Conservation (phyloP, 2,113 vertebrate genomes). For the Ciconia maguari region DNA sequence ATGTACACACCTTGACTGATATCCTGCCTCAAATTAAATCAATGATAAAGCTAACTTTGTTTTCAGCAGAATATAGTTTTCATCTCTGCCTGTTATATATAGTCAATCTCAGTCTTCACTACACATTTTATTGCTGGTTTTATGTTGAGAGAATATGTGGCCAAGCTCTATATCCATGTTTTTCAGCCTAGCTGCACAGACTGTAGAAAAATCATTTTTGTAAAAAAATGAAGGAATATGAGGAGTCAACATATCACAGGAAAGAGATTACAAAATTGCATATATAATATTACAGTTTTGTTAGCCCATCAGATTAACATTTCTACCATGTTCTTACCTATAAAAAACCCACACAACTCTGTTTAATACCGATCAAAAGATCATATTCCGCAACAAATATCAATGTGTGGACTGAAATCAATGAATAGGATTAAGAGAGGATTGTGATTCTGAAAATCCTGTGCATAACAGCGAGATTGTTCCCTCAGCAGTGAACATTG, state of each 20-base stretch:
- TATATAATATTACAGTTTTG: background rate
- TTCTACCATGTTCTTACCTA: background rate
- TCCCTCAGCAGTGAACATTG: background rate
- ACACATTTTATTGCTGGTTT: background rate
- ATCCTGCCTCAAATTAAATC: background rate
- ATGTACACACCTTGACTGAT: background rate
- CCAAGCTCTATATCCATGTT: background rate
- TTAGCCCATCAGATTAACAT: background rate
- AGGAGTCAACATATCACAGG: background rate
- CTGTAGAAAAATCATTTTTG: background rate
- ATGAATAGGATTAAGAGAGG: background rate
- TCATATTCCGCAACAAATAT: background rate
- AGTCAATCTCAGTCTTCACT: background rate
- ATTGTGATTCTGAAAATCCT: slow-evolving; percentile 3
- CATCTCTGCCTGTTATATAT: background rate
- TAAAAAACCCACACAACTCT: background rate
- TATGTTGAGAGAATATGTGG: background rate
- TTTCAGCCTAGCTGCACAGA: background rate
- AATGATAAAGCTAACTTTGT: background rate
- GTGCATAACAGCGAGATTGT: background rate
- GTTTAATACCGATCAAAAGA: background rate
- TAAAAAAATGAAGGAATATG: background rate
- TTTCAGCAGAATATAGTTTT: background rate
- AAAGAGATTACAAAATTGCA: background rate
- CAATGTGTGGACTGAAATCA: background rate